Conservation (phyloP, 2,113 vertebrate species). For the Caretta caretta region DNA sequence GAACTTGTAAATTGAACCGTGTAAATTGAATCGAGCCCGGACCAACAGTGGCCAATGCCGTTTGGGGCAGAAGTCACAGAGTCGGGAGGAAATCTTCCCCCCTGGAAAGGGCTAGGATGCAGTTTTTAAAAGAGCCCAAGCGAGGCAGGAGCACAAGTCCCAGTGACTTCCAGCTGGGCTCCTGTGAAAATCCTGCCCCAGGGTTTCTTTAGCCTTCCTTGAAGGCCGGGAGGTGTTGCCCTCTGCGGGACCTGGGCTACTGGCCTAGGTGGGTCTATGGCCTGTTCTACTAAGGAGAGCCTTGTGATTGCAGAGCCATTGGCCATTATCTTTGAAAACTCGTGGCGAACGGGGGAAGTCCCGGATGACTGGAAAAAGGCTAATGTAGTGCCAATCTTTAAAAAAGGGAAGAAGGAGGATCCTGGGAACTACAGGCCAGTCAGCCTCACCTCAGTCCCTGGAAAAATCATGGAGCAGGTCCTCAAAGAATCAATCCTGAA, state of each 20-base stretch:
- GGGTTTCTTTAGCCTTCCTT: background rate
- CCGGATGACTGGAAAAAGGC: no score
- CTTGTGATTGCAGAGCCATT: no score
- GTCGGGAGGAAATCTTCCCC: background rate
- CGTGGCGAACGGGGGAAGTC: no score
- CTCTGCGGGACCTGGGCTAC: background rate
- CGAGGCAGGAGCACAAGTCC: background rate
- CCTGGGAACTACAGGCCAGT: no score
- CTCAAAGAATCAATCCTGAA: no score
- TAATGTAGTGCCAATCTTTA: no score
- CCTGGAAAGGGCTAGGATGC: no score
- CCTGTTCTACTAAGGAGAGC: background rate
- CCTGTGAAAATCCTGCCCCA: background rate
- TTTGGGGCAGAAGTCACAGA: background rate
- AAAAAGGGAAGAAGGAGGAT: no score
- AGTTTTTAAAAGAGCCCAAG: background rate
- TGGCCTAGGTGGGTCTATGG: no score
- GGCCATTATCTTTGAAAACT: no score
- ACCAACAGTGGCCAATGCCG: background rate
- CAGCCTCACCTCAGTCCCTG: no score
- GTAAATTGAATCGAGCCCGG: background rate
- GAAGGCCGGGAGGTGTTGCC: background rate
- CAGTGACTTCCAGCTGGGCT: background rate
- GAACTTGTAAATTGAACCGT: background rate
- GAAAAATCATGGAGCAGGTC: no score